Percentiles rank a stretch among this genome's conserved stretches.
Conservation (phyloP, 2,113 vertebrate genomes). For the Pedetes capensis region DNA sequence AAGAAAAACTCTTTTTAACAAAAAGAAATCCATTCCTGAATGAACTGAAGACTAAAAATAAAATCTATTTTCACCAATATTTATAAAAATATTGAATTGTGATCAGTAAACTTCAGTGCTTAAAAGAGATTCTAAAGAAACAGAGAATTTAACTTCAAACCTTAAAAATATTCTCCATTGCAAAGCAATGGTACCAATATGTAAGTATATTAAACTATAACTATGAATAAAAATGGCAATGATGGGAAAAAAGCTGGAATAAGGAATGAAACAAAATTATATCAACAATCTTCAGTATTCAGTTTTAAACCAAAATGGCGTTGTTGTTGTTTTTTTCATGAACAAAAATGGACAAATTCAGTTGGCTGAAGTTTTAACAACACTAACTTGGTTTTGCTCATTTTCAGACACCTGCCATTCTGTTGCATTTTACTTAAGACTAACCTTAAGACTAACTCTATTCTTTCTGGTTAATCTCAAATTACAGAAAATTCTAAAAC, state of each 20-base stretch:
- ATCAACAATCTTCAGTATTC: slow-evolving; percentile 20
- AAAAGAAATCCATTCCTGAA: neutral
- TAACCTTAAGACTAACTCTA: neutral
- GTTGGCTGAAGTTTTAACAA: slow-evolving; percentile 18
- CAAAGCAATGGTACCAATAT: slow-evolving; percentile 12
- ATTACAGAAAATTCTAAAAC: slow-evolving; percentile 38
- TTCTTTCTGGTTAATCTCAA: slow-evolving; percentile 25
- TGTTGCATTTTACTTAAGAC: slow-evolving; percentile 3
- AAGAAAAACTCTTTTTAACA: slow-evolving; percentile 3
- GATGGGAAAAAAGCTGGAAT: neutral
- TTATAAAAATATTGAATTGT: neutral
- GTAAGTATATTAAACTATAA: slow-evolving; percentile 63
- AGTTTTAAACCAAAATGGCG: slow-evolving; percentile 50
- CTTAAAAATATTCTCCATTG: neutral
- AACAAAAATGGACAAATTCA: slow-evolving; percentile 26
- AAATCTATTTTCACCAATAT: neutral
- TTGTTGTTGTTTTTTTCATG: slow-evolving; percentile 27
- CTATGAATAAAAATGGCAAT: slow-evolving; percentile 41
- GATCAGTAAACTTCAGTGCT: neutral
- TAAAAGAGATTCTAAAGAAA: neutral
- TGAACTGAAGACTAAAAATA: slow-evolving; percentile 37
- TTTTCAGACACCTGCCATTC: slow-evolving; percentile 42
- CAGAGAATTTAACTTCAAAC: neutral
- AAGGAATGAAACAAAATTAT: slow-evolving; percentile 58
- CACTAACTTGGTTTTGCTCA: neutral